Percentiles rank a stretch among this genome's conserved stretches.
These are phyloP conservation scores for Chrysemys picta DNA, from an alignment of 2,113 vertebrate genomes.

Conservation along the genomic window DNA sequence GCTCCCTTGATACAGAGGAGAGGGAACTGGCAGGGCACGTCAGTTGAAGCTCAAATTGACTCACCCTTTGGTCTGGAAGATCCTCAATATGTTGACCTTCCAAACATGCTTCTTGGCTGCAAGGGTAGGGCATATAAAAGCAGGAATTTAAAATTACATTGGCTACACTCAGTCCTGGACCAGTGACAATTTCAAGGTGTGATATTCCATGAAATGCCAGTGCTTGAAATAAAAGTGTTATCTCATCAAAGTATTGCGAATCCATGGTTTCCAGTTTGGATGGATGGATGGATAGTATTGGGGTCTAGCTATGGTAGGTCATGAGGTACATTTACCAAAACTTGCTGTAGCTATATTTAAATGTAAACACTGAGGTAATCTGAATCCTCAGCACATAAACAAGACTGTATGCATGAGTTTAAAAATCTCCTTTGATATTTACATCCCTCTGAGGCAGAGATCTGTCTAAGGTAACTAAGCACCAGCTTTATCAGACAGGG, in stretches of 20 bases:
- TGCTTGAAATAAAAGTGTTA: neutral
- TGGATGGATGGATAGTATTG: too few relatives aligned
- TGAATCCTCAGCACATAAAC: too few relatives aligned
- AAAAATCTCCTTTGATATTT: too few relatives aligned
- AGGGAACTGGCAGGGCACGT: neutral
- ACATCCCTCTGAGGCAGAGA: too few relatives aligned
- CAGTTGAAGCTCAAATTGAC: neutral
- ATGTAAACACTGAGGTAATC: too few relatives aligned
- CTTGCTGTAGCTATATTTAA: too few relatives aligned
- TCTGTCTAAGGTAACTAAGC: too few relatives aligned
- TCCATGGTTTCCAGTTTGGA: neutral
- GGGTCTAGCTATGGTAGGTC: too few relatives aligned
- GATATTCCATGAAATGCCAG: neutral
- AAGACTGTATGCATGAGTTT: too few relatives aligned
- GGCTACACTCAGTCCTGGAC: neutral
- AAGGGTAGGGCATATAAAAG: neutral
- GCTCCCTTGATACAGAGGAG: neutral
- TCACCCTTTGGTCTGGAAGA: neutral
- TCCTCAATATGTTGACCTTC: neutral
- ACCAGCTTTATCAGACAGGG: too few relatives aligned
- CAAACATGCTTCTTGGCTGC: neutral
- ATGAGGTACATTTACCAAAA: too few relatives aligned
- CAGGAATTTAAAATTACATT: neutral
- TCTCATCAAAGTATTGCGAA: neutral
- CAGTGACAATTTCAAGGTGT: neutral